Conservation (phyloP, 2,113 vertebrate genomes). For the Thalassoma bifasciatum region DNA sequence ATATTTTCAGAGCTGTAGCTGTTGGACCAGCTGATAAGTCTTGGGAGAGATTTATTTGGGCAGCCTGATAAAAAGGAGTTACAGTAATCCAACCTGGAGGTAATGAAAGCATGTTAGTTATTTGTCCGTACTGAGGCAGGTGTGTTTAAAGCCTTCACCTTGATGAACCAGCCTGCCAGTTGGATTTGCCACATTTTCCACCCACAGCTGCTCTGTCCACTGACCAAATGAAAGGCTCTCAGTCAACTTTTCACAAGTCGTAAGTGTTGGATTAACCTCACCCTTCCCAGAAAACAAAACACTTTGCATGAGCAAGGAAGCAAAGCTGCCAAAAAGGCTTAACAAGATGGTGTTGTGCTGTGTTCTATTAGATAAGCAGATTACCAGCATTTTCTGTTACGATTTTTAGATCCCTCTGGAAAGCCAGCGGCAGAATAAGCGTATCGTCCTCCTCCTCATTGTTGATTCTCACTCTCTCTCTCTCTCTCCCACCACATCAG, state of each 20-base stretch:
- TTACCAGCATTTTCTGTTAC: slow-evolving; percentile 24
- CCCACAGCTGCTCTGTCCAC: slow-evolving; percentile 43
- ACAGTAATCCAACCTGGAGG: too few relatives aligned
- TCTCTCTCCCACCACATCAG: slow-evolving; percentile 57
- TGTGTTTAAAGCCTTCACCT: slow-evolving; percentile 43
- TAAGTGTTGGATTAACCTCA: slow-evolving; percentile 54
- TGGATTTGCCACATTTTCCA: slow-evolving; percentile 48
- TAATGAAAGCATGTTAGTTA: too few relatives aligned
- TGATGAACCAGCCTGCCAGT: slow-evolving; percentile 28
- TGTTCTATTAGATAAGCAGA: slow-evolving; percentile 39
- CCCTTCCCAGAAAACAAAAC: slow-evolving; percentile 18
- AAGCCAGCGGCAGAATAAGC: slow-evolving; percentile 47
- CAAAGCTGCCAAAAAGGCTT: slow-evolving; percentile 27
- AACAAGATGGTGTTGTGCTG: slow-evolving; percentile 18
- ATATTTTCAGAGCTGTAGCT: too few relatives aligned
- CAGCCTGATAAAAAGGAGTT: too few relatives aligned
- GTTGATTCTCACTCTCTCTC: slow-evolving; percentile 51
- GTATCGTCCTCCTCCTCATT: slow-evolving; percentile 42
- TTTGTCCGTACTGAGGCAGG: neutral
- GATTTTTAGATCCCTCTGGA: slow-evolving; percentile 33
- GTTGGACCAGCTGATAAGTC: too few relatives aligned
- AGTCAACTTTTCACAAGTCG: slow-evolving; percentile 54
- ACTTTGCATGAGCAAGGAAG: slow-evolving; percentile 1
- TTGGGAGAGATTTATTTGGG: too few relatives aligned
- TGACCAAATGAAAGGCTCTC: slow-evolving; percentile 43